These are phyloP conservation scores for Hartigia nigra DNA, from an alignment of 2,888 invertebrate genomes.

Conservation along the genomic window DNA sequence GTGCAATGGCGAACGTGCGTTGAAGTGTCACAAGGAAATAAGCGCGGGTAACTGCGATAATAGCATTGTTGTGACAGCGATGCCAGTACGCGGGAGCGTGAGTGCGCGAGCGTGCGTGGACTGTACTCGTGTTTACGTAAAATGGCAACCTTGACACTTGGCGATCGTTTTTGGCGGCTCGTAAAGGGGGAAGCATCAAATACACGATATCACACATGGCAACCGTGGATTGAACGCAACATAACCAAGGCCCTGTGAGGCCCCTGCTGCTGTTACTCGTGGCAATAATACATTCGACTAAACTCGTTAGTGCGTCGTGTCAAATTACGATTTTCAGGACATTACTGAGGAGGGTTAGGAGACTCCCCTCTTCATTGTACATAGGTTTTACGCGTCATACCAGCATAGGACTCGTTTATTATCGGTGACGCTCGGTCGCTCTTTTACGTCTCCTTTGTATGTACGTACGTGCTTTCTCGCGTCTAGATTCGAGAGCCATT, in stretches of 20 bases:
- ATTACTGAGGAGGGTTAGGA: too few relatives aligned
- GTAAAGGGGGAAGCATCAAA: slow-evolving; percentile 9
- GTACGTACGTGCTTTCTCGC: background rate
- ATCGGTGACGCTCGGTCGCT: background rate
- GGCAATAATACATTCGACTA: background rate
- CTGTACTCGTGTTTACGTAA: slow-evolving; percentile 35
- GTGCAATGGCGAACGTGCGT: slow-evolving; percentile 11
- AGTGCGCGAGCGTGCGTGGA: slow-evolving; percentile 18
- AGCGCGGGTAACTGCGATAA: slow-evolving; percentile 39
- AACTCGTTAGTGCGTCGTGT: background rate
- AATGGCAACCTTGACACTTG: slow-evolving; percentile 64
- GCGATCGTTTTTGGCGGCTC: slow-evolving; percentile 53
- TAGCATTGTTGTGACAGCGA: slow-evolving; percentile 55
- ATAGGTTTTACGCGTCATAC: background rate
- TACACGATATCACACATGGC: background rate
- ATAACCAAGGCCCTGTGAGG: background rate
- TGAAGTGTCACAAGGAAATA: slow-evolving; percentile 42
- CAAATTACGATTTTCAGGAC: background rate
- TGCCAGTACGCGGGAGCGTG: slow-evolving; percentile 25
- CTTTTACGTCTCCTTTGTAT: background rate
- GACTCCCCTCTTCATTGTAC: background rate
- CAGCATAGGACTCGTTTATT: background rate
- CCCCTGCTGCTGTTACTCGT: background rate
- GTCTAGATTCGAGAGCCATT: background rate
- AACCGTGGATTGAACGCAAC: background rate